Conservation (phyloP, 2,888 invertebrate species). For the Cataglyphis albicans region DNA sequence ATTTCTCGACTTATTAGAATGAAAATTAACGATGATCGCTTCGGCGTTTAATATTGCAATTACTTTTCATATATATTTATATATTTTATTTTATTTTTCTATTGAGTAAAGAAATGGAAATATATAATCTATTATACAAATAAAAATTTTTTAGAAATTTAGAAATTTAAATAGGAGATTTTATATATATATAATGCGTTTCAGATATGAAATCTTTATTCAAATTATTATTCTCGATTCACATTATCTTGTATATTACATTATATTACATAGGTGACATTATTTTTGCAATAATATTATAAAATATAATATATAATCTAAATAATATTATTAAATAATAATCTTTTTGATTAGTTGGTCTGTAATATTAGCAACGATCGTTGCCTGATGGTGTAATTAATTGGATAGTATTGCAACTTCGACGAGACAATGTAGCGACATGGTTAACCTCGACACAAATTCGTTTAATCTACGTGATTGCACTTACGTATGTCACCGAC, state of each 20-base stretch:
- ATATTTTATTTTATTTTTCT: neutral
- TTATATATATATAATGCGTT: neutral
- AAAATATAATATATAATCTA: neutral
- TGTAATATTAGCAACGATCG: neutral
- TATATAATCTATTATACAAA: neutral
- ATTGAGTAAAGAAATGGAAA: neutral
- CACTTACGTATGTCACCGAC: slow-evolving; percentile 78
- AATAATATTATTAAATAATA: neutral
- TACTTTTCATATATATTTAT: neutral
- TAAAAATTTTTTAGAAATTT: neutral
- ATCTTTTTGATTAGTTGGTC: neutral
- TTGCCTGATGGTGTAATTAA: slow-evolving; percentile 27
- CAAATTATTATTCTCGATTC: neutral
- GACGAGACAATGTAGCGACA: neutral
- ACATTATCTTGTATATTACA: neutral
- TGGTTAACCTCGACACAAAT: slow-evolving; percentile 66
- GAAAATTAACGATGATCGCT: slow-evolving; percentile 21
- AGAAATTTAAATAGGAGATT: neutral
- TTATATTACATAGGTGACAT: neutral
- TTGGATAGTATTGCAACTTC: slow-evolving; percentile 9
- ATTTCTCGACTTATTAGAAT: slow-evolving; percentile 15
- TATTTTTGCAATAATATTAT: neutral
- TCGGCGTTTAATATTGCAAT: slow-evolving; percentile 6
- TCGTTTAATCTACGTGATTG: slow-evolving; percentile 77
- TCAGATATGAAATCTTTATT: neutral